Percentiles rank a stretch among this genome's conserved stretches.
Conservation (phyloP, 2,113 vertebrate genomes). For the Equus quagga region DNA sequence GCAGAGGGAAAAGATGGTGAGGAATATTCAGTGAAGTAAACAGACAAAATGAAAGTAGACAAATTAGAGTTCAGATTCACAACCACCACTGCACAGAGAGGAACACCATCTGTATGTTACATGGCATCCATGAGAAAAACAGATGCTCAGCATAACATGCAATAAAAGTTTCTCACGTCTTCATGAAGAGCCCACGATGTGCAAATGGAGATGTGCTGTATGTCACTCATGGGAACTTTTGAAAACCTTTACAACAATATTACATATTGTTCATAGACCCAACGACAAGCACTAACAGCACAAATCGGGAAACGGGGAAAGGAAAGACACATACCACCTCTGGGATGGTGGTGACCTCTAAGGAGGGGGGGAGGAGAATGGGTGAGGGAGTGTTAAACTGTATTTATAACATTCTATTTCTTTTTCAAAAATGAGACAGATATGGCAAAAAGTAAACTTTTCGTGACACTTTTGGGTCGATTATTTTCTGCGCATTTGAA, state of each 20-base stretch:
- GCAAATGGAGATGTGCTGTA: not conserved
- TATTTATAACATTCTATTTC: slow-evolving; percentile 5
- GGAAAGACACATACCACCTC: not conserved
- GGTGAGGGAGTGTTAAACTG: not conserved
- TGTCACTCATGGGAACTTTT: not conserved
- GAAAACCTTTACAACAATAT: not conserved
- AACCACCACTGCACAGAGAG: not conserved
- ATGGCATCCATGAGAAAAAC: not conserved
- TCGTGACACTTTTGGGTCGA: not conserved
- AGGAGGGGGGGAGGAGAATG: not conserved
- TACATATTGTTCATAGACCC: not conserved
- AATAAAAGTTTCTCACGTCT: not conserved
- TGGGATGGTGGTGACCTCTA: not conserved
- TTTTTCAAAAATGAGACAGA: not conserved
- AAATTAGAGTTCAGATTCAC: not conserved
- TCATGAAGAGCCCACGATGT: not conserved
- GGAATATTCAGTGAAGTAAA: not conserved
- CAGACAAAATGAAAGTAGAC: not conserved
- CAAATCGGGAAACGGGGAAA: not conserved
- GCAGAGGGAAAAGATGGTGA: not conserved
- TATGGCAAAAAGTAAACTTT: not conserved
- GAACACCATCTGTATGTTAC: not conserved
- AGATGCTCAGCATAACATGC: not conserved
- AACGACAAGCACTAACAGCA: not conserved
- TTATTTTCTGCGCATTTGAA: not conserved